These are phyloP conservation scores for Spongilla lacustris DNA, from an alignment of 37 sponge, comb jelly and placozoan species.

Conservation along the genomic window DNA sequence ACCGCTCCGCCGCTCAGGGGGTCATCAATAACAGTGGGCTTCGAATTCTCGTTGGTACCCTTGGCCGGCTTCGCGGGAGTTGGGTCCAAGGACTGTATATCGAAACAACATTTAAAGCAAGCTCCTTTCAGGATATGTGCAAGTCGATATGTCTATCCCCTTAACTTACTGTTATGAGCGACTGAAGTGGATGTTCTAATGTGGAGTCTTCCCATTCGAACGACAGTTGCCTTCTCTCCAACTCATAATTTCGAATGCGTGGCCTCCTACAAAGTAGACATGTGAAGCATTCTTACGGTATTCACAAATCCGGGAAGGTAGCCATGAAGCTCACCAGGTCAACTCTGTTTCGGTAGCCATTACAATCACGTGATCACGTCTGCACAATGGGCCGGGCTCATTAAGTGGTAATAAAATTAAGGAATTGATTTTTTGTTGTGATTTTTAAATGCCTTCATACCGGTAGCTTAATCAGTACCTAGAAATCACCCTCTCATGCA, in stretches of 20 bases:
- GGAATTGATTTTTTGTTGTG: no score
- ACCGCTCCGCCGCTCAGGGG: not conserved
- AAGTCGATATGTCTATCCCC: not conserved
- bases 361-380: slow-evolving; percentile 3
- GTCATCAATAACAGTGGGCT: not conserved
- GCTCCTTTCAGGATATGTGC: not conserved
- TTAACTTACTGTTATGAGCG: slow-evolving; percentile 60
- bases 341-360: not conserved
- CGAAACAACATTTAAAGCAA: not conserved
- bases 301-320: not conserved
- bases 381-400: not conserved
- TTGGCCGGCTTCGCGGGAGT: not conserved
- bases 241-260: slow-evolving; percentile 53
- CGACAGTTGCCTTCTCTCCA: slow-evolving; percentile 38
- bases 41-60: not conserved
- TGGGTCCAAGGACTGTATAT: not conserved
- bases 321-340: slow-evolving; percentile 1
- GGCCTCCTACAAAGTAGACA: slow-evolving; percentile 44
- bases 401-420: not conserved
- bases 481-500: no score
- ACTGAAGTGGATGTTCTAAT: slow-evolving; percentile 46
- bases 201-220: slow-evolving; percentile 31
- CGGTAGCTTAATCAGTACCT: no score
- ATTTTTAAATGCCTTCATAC: no score
- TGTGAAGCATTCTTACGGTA: not conserved